phyloP scores from a whole-genome alignment of 2,888 invertebrate species.

The Empis stercorea region DNA sequence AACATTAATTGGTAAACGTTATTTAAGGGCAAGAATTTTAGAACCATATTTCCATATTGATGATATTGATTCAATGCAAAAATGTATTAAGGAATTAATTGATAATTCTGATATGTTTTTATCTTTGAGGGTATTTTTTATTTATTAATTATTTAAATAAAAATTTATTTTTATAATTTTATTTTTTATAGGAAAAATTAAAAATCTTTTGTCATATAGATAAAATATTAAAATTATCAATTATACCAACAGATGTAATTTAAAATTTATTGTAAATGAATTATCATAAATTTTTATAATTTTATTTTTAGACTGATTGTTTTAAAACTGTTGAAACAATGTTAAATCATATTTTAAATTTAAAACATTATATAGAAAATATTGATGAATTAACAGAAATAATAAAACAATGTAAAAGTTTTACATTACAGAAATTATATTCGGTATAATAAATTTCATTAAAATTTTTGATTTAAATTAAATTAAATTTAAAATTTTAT shows the following conservation, averaged over 20 bases:
- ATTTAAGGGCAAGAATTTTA: constrained; percentile 65
- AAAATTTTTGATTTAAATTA: neutral
- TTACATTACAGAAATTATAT: constrained; percentile 16
- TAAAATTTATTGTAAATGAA: neutral
- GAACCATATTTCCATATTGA: constrained; percentile 60
- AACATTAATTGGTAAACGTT: constrained; percentile 61
- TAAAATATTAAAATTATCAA: neutral
- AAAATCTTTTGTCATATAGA: neutral
- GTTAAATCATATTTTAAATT: constrained; percentile 59
- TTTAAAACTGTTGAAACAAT: constrained; percentile 52
- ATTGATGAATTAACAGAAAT: constrained; percentile 45
- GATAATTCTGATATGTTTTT: neutral
- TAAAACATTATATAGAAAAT: constrained; percentile 65
- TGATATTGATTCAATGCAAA: constrained; percentile 54
- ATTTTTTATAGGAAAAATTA: neutral
- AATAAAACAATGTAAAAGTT: constrained; percentile 13
- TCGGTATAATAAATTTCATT: constrained; percentile 4
- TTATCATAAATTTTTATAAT: neutral
- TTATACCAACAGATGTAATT: neutral
- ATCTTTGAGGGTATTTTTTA: constrained; percentile 18
- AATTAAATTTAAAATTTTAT: neutral
- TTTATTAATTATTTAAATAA: constrained; percentile 6
- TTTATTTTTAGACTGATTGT: constrained; percentile 37
- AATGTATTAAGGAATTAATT: constrained; percentile 62
- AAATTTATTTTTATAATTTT: neutral